phyloP scores from a whole-genome alignment of 2,888 invertebrate genomes.

The Spodoptera exigua region DNA sequence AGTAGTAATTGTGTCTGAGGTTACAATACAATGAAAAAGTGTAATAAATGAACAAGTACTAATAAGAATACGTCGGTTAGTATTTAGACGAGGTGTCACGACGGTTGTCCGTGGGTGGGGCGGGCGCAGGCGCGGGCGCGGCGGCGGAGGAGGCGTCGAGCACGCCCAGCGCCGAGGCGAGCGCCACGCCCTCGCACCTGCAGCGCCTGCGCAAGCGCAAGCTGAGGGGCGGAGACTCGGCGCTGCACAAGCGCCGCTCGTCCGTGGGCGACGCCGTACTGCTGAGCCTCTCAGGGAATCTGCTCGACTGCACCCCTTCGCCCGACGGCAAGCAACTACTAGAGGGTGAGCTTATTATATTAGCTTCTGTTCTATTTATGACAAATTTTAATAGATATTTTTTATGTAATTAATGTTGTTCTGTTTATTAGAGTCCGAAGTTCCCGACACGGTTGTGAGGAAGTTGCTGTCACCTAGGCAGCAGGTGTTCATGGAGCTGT shows the following conservation, averaged over 20 bases:
- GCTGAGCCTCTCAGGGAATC: constrained; percentile 95
- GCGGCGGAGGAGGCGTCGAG: constrained; percentile 50
- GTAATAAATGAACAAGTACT: background rate
- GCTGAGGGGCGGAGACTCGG: constrained; percentile 89
- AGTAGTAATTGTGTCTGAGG: constrained; percentile 74
- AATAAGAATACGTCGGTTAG: constrained; percentile 57
- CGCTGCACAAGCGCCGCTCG: constrained; percentile 94
- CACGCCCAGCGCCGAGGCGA: constrained; percentile 62
- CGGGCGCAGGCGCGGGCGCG: constrained; percentile 57
- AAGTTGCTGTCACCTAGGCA: constrained; percentile 93
- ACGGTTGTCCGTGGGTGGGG: constrained; percentile 82
- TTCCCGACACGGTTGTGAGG: constrained; percentile 90
- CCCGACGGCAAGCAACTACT: constrained; percentile 91
- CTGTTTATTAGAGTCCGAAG: constrained; percentile 83
- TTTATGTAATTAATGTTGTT: constrained; percentile 17
- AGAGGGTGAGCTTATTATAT: constrained; percentile 79
- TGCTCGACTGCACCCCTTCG: constrained; percentile 96
- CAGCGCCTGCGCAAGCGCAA: constrained; percentile 94
- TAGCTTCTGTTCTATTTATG: constrained; percentile 1
- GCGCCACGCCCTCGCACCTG: constrained; percentile 78
- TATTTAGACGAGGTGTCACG: constrained; percentile 86
- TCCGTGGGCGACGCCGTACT: constrained; percentile 96
- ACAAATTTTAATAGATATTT: background rate
- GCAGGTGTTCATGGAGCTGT: constrained; percentile 96
- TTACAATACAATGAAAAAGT: background rate